Evolutionary conservation across 2,797 vertebrate species (phyloP), one percentile per base, ranked within the genome.

Genomic region (Pristis pectinata): DNA sequence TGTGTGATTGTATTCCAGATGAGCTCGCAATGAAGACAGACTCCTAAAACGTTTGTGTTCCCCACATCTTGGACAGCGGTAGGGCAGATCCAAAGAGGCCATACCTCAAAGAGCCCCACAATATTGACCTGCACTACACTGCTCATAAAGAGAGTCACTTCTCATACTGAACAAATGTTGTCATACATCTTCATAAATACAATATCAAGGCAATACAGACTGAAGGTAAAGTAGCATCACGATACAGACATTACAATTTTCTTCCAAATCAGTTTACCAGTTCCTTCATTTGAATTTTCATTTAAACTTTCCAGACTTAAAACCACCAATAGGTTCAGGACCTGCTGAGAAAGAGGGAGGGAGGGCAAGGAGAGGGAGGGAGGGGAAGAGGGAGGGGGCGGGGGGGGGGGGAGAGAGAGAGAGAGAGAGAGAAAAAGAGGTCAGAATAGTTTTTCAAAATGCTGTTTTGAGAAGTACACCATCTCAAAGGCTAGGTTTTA

Each of bases 11-110:
- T 99, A 99, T 96, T 99, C 99, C 97, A 99, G 97, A 96, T 99
- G 99, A 0, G 99, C 99, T 0, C 99, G 98, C 95, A 99, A 96
- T 0, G 99, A 99, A 22, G 99, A 99, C 96, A 99, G 98, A 97
- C 98, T 99, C 96, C 99, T 98, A 98, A 99, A 99, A 96, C 99
- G 99, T 96, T 99, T 99, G 98, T 99, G 99, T 97, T 99, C 99
- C 96, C 99, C 99, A 95, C 99, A 99, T 95, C 99, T 98, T 96
- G 99, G 99, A 97, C 99, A 99, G 96, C 99, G 99, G 97, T 99
- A 99, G 0, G 99, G 99, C 96, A 99, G 98, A 97, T 99, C 99
- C 98, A 99, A 97, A 96, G 99, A 99, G 98, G 99, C 99, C 99
- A 99, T 99, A 96, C 97, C 98, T 97, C 96, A 96, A 96, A 95